Evolutionary conservation across 2,888 invertebrate species (phyloP), one percentile per base, ranked within the genome.

Genomic region (Eristalis pertinax): DNA sequence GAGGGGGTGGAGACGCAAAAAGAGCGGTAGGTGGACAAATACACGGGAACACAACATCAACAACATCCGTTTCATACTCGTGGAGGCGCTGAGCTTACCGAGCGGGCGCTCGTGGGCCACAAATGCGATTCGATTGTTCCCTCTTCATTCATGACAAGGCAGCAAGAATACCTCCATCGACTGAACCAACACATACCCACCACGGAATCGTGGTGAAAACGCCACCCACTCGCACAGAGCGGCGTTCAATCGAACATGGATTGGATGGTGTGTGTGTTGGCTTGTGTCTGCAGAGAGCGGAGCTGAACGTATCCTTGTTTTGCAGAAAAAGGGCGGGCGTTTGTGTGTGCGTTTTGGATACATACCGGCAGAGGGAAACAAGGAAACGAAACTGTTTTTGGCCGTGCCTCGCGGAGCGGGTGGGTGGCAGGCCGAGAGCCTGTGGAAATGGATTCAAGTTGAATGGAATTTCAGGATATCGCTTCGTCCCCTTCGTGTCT

Each of bases 381-480:
- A 58, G 60, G 56, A 74, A 70, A 64, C 41, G 63, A 43, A 32
- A 62, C 24, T 70, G 69, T 24, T 73, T 64, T 80, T 35, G 56
- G 75, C 35, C 58, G 24, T 32, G 67, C 11, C 26, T 38, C 60
- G 63, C 22, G 15, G 7, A 19, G 38, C 13, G 19, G 63, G 15
- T 24, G 24, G 10, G 11, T 35, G n/a, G 60, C 43, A 60, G 41
- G 15, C 60, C 29, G 22, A 24, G 64, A 41, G 56, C 29, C 38
- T 38, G 38, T 38, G 68, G 43, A 73, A 80, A 70, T 86, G 82
- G 74, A 82, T 86, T 73, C 65, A 56, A 75, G 74, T 69, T 65
- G 77, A 82, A 77, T 70, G 74, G 78, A 78, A 78, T 78, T 70
- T 38, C 77, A 74, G 81, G 72, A 85, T 85, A 81, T 82, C 35